Evolutionary conservation across 2,797 vertebrate species (phyloP).

Genomic region (Nasua narica): DNA sequence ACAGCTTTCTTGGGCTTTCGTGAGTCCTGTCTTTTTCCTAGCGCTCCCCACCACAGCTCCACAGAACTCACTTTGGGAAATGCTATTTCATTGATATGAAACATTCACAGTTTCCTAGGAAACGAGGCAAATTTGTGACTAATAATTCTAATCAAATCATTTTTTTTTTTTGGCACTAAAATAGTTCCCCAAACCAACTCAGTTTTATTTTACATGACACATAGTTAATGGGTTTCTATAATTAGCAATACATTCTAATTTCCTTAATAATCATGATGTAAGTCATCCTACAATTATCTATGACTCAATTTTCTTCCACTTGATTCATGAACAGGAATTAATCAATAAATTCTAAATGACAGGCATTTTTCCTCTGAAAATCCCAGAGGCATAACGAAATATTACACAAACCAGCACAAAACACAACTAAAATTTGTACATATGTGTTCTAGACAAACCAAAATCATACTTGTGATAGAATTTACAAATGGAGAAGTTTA

Average conservation of each 20-base stretch:
- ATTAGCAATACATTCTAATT: neutral
- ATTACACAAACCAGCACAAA: neutral
- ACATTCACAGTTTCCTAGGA: neutral
- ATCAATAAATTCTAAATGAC: neutral
- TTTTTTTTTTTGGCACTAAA: neutral
- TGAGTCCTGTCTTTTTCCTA: neutral
- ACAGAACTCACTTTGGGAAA: neutral
- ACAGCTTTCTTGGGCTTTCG: neutral
- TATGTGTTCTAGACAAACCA: neutral
- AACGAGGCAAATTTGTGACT: neutral
- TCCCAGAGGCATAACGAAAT: neutral
- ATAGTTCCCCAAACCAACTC: neutral
- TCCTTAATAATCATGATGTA: neutral
- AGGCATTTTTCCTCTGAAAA: slow-evolving; percentile 7
- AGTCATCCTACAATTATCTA: neutral
- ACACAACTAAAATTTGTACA: neutral
- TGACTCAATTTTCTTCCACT: neutral
- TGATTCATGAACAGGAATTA: neutral
- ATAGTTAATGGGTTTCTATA: neutral
- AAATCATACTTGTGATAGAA: neutral
- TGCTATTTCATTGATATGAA: neutral
- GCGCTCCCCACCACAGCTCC: neutral
- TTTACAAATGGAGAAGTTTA: neutral
- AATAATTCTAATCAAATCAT: neutral
- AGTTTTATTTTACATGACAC: neutral